Evolutionary conservation across 2,797 vertebrate genomes (phyloP).

Genomic region (Percopsis omiscomaycus): DNA sequence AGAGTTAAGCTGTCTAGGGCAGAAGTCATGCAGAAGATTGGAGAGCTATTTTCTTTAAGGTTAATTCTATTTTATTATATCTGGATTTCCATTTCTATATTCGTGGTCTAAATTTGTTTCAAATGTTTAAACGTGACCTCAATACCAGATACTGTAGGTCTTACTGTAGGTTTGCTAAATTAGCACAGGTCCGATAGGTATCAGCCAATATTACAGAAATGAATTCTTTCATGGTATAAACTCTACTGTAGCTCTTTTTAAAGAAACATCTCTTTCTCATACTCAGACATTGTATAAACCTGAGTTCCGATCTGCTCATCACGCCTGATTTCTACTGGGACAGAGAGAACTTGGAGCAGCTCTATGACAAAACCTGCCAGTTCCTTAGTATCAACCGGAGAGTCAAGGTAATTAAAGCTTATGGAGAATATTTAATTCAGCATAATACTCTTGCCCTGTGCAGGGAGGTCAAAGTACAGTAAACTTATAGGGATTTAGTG

Average conservation of each 20-base stretch:
- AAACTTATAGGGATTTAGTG: too few species aligned
- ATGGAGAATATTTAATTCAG: background rate
- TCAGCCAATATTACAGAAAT: too few species aligned
- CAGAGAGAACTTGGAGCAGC: slow-evolving; percentile 92
- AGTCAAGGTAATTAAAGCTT: slow-evolving; percentile 83
- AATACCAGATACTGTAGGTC: too few species aligned
- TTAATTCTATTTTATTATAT: slow-evolving; percentile 59
- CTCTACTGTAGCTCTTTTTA: too few species aligned
- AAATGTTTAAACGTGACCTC: too few species aligned
- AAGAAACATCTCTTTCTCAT: background rate
- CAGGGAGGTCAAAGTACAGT: too few species aligned
- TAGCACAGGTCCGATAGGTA: too few species aligned
- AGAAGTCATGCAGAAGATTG: slow-evolving; percentile 98
- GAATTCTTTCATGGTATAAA: too few species aligned
- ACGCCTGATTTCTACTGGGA: slow-evolving; percentile 99
- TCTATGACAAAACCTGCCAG: slow-evolving; percentile 96
- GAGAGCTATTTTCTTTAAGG: slow-evolving; percentile 94
- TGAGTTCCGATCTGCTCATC: slow-evolving; percentile 95
- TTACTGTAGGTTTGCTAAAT: too few species aligned
- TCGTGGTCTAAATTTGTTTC: background rate
- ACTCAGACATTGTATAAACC: slow-evolving; percentile 90
- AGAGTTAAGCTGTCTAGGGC: slow-evolving; percentile 90
- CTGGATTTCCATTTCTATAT: slow-evolving; percentile 6
- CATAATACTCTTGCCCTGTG: background rate
- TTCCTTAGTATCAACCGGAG: slow-evolving; percentile 95